Evolutionary conservation across 2,113 vertebrate species (phyloP).

Genomic region (Scomber scombrus): DNA sequence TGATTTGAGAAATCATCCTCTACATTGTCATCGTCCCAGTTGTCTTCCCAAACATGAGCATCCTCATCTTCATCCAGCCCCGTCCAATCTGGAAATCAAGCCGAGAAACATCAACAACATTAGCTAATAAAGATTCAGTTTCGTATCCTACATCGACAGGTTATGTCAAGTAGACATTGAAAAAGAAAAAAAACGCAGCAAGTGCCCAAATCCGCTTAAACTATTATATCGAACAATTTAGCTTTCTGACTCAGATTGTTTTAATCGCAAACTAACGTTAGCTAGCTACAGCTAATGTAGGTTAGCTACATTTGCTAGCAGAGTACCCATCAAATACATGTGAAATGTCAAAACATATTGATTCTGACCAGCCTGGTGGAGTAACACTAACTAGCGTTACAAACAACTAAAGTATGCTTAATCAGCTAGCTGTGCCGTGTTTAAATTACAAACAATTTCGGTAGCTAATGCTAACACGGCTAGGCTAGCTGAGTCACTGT

Average conservation of each 20-base stretch:
- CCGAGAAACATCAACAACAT: neutral
- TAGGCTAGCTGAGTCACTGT: slow-evolving; percentile 83
- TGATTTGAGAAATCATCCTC: slow-evolving; percentile 99
- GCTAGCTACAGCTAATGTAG: neutral
- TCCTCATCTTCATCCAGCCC: slow-evolving; percentile 98
- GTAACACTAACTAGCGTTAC: too few relatives aligned
- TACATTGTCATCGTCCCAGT: slow-evolving; percentile 99
- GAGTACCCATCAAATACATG: fast-evolving
- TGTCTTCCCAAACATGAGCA: slow-evolving; percentile 99
- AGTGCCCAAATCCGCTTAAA: fast-evolving
- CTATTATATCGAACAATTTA: neutral
- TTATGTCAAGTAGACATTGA: neutral
- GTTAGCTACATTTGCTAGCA: too few relatives aligned
- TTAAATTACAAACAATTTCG: neutral
- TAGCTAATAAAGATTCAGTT: neutral
- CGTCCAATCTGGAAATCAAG: slow-evolving; percentile 90
- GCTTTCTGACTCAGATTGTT: too few relatives aligned
- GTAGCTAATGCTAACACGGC: slow-evolving; percentile 40
- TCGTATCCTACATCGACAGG: neutral
- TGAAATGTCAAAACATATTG: neutral
- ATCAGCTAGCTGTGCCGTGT: neutral
- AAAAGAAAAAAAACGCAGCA: neutral
- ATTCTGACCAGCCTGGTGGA: neutral
- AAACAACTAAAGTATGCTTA: neutral
- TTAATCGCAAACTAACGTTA: neutral